Evolutionary conservation across 2,797 vertebrate genomes (phyloP).

Genomic region (Helarctos malayanus): DNA sequence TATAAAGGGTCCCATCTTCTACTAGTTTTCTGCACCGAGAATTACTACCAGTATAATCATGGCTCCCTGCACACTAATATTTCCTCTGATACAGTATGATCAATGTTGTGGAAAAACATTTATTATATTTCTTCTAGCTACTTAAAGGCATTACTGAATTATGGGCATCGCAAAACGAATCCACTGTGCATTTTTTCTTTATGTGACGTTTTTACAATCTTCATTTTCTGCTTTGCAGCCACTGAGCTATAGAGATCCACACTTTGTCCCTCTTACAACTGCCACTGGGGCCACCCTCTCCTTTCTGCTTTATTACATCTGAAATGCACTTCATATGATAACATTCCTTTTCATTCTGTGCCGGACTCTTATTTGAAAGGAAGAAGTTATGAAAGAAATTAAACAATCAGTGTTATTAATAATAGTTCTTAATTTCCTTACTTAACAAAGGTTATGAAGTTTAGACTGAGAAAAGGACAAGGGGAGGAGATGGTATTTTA

Average conservation of each 20-base stretch:
- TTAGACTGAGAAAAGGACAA: slow-evolving; percentile 70
- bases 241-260: slow-evolving; percentile 94
- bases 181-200: slow-evolving; percentile 98
- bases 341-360: slow-evolving; percentile 86
- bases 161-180: slow-evolving; percentile 95
- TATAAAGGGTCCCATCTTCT: slow-evolving; percentile 91
- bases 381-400: slow-evolving; percentile 84
- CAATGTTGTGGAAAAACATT: slow-evolving; percentile 97
- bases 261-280: slow-evolving; percentile 94
- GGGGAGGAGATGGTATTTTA: slow-evolving; percentile 59
- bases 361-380: slow-evolving; percentile 81
- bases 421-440: slow-evolving; percentile 73
- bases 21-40: slow-evolving; percentile 90
- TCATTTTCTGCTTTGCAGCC: slow-evolving; percentile 99
- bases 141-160: slow-evolving; percentile 99
- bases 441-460: slow-evolving; percentile 78
- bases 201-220: slow-evolving; percentile 99
- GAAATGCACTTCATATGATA: slow-evolving; percentile 89
- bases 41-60: slow-evolving; percentile 93
- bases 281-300: slow-evolving; percentile 92
- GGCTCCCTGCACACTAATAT: slow-evolving; percentile 95
- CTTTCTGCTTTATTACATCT: slow-evolving; percentile 90
- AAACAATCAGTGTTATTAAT: slow-evolving; percentile 71
- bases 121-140: slow-evolving; percentile 99
- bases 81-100: slow-evolving; percentile 96